Evolutionary conservation across 2,888 invertebrate genomes (phyloP).

Genomic region (Sycophila texana): DNA sequence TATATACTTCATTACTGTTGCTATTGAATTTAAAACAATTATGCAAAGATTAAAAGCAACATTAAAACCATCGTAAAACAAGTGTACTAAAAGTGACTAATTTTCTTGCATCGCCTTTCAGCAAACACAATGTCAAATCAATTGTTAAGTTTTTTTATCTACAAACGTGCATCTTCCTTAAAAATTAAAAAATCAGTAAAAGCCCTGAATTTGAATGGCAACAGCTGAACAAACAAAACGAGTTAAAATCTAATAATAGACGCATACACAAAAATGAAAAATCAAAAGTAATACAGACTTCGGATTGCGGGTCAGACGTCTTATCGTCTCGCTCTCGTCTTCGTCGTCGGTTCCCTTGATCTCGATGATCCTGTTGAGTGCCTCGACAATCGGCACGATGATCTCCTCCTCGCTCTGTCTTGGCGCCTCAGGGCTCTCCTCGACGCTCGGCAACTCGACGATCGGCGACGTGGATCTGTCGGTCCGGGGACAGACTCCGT

Average conservation of each 20-base stretch:
- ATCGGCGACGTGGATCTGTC: slow-evolving; percentile 35
- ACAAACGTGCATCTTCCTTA: not conserved
- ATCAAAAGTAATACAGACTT: slow-evolving; percentile 17
- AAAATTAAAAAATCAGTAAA: no score
- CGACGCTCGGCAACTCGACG: not conserved
- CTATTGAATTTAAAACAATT: no score
- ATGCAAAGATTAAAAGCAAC: no score
- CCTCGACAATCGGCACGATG: slow-evolving; percentile 61
- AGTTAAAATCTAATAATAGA: no score
- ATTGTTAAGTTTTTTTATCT: not conserved
- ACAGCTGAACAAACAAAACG: no score
- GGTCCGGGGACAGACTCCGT: not conserved
- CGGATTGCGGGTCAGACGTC: not conserved
- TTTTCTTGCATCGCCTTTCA: no score
- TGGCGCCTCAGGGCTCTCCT: not conserved
- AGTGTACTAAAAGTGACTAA: no score
- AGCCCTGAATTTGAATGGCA: no score
- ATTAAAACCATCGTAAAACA: no score
- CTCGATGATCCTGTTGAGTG: slow-evolving; percentile 60
- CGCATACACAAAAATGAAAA: no score
- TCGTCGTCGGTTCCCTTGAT: slow-evolving; percentile 26
- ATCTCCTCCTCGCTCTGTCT: slow-evolving; percentile 53
- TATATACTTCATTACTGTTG: no score
- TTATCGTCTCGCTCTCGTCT: not conserved
- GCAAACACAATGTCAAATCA: not conserved